Evolutionary conservation across 2,797 vertebrate genomes (phyloP).

Genomic region (Dermochelys coriacea): DNA sequence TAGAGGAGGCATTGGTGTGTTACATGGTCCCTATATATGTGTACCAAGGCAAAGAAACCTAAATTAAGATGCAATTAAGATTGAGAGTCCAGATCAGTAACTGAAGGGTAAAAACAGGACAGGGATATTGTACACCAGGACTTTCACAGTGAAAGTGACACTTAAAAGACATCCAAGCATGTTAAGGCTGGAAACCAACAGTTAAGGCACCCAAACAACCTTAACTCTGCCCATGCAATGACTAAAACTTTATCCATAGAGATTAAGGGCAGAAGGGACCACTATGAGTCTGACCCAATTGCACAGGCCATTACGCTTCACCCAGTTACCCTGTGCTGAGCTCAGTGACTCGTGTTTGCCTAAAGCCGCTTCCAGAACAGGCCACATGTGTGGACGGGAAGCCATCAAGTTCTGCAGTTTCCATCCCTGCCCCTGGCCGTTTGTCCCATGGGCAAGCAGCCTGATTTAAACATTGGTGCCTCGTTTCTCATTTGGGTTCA

Average conservation of each 20-base stretch:
- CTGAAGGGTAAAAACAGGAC: neutral
- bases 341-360: too few species aligned
- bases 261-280: neutral
- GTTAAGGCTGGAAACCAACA: neutral
- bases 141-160: neutral
- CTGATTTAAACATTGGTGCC: too few species aligned
- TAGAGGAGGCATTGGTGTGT: neutral
- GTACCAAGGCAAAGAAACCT: neutral
- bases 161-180: neutral
- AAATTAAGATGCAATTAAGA: neutral
- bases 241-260: neutral
- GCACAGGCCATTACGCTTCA: too few species aligned
- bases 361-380: too few species aligned
- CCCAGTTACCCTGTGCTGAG: too few species aligned
- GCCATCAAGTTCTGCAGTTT: too few species aligned
- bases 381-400: too few species aligned
- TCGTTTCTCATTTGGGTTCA: too few species aligned
- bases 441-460: too few species aligned
- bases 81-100: neutral
- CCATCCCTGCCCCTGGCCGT: too few species aligned
- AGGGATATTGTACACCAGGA: neutral
- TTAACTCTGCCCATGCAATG: neutral
- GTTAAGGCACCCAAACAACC: neutral
- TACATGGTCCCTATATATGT: neutral
- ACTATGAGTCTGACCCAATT: neutral